Evolutionary conservation across 1,140 invertebrate genomes (phyloP).

Genomic region (Caenorhabditis elegans): DNA sequence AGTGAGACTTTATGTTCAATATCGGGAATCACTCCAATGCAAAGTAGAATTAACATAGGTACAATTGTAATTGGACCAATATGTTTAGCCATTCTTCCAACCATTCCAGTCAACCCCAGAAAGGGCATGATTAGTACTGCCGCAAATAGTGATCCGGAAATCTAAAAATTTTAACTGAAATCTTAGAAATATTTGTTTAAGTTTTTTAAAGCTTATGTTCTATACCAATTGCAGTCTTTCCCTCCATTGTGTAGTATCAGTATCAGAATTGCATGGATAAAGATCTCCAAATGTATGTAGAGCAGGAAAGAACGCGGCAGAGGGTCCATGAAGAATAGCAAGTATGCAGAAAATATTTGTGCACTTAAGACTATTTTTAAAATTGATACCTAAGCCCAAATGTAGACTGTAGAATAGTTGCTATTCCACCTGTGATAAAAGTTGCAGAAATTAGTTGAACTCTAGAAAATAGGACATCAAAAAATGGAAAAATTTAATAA

Average conservation of each 20-base stretch:
- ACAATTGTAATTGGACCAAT: slow-evolving; percentile 63
- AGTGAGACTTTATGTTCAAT: slow-evolving; percentile 61
- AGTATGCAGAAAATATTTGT: no score
- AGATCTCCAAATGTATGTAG: slow-evolving; percentile 35
- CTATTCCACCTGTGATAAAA: slow-evolving; percentile 43
- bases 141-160: slow-evolving; percentile 46
- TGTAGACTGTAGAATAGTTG: slow-evolving; percentile 43
- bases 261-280: background rate
- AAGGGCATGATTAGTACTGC: slow-evolving; percentile 66
- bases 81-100: slow-evolving; percentile 65
- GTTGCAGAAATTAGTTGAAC: slow-evolving; percentile 42
- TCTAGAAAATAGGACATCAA: no score
- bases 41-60: slow-evolving; percentile 65
- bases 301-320: slow-evolving; percentile 48
- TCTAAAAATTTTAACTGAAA: no score
- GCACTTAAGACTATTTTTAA: no score
- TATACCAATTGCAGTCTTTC: background rate
- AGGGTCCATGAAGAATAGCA: slow-evolving; percentile 45
- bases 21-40: slow-evolving; percentile 63
- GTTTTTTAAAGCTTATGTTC: no score
- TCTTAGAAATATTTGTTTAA: no score
- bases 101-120: slow-evolving; percentile 66
- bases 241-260: background rate
- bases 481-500: no score
- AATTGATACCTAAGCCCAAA: slow-evolving; percentile 46